Evolutionary conservation across 2,888 invertebrate genomes (phyloP).

Genomic region (Apamea epomidion): DNA sequence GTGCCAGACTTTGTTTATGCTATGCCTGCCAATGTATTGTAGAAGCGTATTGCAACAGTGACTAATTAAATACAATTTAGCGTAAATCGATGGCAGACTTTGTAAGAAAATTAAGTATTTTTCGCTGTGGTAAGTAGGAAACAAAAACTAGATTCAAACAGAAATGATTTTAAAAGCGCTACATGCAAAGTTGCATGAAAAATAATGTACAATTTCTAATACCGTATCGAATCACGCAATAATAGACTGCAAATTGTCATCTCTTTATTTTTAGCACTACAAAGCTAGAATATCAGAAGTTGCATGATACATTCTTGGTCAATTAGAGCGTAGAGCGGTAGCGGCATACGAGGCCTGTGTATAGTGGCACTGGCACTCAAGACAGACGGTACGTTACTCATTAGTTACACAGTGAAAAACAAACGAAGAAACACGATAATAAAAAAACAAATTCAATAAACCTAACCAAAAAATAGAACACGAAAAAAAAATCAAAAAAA

Average conservation of each 20-base stretch:
- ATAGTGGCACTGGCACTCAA: slow-evolving; percentile 82
- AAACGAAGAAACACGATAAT: slow-evolving; percentile 31
- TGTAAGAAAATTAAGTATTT: background rate
- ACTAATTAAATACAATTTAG: background rate
- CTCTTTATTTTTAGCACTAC: slow-evolving; percentile 65
- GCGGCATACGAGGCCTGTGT: slow-evolving; percentile 76
- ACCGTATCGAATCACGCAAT: slow-evolving; percentile 62
- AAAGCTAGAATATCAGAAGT: slow-evolving; percentile 73
- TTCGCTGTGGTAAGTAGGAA: background rate
- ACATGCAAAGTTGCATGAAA: slow-evolving; percentile 45
- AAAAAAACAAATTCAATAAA: slow-evolving; percentile 3
- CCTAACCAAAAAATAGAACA: slow-evolving; percentile 4
- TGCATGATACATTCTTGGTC: slow-evolving; percentile 88
- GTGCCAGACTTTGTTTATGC: slow-evolving; percentile 14
- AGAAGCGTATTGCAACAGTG: background rate
- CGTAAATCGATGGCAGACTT: background rate
- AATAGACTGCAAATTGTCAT: slow-evolving; percentile 64
- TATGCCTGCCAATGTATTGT: background rate
- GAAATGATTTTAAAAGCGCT: slow-evolving; percentile 12
- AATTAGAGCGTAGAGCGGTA: slow-evolving; percentile 86
- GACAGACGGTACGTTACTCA: slow-evolving; percentile 81
- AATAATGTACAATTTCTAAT: slow-evolving; percentile 51
- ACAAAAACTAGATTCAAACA: slow-evolving; percentile 8
- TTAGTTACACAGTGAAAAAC: slow-evolving; percentile 63
- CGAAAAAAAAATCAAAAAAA: background rate